Evolutionary conservation across 2,797 vertebrate genomes (phyloP).

Genomic region (Microcaecilia unicolor): DNA sequence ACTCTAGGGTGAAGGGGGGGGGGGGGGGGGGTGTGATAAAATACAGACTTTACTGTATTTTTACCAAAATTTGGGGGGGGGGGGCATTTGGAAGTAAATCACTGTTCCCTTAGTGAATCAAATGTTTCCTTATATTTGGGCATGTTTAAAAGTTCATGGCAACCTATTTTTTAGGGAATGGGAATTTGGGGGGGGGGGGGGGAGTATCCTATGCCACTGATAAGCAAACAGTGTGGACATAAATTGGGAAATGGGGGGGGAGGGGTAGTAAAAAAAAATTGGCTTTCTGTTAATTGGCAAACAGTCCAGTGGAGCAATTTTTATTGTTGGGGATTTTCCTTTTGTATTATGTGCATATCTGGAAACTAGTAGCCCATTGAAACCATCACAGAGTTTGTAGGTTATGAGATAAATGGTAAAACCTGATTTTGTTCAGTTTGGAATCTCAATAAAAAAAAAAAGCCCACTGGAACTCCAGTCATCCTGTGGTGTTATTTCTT

Average conservation of each 20-base stretch:
- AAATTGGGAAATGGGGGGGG: conserved; percentile 37
- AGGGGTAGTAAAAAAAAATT: conserved; percentile 33
- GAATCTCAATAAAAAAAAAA: conserved; percentile 91
- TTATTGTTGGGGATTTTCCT: conserved; percentile 39
- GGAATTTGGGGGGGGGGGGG: no score
- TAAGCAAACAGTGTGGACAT: conserved; percentile 32
- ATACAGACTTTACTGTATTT: conserved; percentile 53
- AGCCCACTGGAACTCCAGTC: conserved; percentile 84
- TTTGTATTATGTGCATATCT: conserved; percentile 18
- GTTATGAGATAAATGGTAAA: conserved; percentile 40
- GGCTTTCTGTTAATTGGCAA: conserved; percentile 46
- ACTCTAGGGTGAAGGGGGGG: conserved; percentile 11
- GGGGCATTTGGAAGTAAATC: conserved; percentile 45
- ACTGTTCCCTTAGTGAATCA: conserved; percentile 49
- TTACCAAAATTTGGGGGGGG: conserved; percentile 45
- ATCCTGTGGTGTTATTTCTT: accelerated
- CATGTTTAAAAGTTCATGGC: no score
- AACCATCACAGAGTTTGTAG: conserved; percentile 15
- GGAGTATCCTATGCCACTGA: no score
- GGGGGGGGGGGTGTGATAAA: conserved; percentile 29
- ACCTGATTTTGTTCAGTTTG: conserved; percentile 64
- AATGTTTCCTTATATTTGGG: no score
- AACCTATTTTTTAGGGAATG: no score
- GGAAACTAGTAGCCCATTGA: conserved; percentile 17
- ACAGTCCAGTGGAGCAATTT: conserved; percentile 52